These are phyloP conservation scores for Atrichornis clamosus DNA, from an alignment of 2,113 vertebrate species.

Conservation along the genomic window DNA sequence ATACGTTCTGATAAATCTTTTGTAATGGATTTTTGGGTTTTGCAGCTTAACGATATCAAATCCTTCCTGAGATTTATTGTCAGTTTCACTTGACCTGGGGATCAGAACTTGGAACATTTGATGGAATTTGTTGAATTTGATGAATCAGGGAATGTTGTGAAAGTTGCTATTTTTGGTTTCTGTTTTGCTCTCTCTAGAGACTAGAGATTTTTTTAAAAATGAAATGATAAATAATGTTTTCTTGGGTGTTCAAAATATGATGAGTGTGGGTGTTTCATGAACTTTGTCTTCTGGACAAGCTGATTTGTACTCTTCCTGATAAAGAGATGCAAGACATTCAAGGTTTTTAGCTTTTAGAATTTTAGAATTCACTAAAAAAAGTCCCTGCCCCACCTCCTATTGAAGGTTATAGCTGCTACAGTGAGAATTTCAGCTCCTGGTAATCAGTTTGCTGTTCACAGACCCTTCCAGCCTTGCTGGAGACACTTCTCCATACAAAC, in stretches of 20 bases:
- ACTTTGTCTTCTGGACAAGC: background rate
- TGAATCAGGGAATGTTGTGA: background rate
- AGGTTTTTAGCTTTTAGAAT: background rate
- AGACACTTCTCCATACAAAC: background rate
- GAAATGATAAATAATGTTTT: background rate
- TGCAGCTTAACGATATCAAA: background rate
- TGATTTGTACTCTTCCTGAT: background rate
- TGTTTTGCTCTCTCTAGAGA: background rate
- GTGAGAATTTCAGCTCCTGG: background rate
- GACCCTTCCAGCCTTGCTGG: background rate
- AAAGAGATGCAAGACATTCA: background rate
- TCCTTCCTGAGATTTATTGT: slow-evolving; percentile 34
- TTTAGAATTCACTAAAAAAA: background rate
- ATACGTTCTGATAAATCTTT: background rate
- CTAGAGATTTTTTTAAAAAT: background rate
- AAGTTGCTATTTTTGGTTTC: slow-evolving; percentile 21
- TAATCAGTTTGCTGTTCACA: background rate
- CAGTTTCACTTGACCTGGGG: slow-evolving; percentile 3
- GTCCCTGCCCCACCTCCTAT: rapidly evolving
- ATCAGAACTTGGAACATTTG: background rate
- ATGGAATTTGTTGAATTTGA: slow-evolving; percentile 37
- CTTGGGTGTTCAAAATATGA: background rate
- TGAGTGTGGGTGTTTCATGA: background rate
- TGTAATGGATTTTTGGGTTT: slow-evolving; percentile 3
- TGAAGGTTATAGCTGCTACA: background rate